Conservation (phyloP, 1,140 invertebrate species). For the Calephelis nemesis region DNA sequence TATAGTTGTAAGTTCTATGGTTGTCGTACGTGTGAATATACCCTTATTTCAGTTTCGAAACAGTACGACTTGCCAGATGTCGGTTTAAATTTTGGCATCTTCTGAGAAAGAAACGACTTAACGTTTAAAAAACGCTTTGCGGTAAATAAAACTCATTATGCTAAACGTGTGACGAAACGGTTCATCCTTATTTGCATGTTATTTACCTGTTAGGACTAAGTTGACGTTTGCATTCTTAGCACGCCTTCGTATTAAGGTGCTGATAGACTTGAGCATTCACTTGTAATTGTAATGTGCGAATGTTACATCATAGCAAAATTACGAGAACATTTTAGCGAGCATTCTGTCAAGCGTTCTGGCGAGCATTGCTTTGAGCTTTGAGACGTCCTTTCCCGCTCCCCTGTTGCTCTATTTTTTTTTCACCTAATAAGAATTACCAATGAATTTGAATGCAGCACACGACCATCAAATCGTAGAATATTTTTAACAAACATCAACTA, state of each 20-base stretch:
- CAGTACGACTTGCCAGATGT: conserved; percentile 26
- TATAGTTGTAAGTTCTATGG: no score
- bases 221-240: neutral
- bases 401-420: no score
- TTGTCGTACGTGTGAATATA: no score
- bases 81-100: conserved; percentile 25
- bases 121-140: conserved; percentile 11
- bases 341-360: no score
- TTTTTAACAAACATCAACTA: no score
- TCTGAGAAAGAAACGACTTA: conserved; percentile 24
- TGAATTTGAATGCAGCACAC: no score
- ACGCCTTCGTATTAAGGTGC: neutral
- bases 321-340: no score
- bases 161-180: conserved; percentile 20
- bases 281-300: neutral
- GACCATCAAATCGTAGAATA: no score
- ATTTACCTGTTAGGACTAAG: conserved; percentile 7
- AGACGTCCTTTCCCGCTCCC: no score
- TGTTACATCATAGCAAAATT: no score
- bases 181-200: conserved; percentile 21
- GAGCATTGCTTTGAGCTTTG: no score
- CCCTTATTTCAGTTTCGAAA: conserved; percentile 46
- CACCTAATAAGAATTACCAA: no score
- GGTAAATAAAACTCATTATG: conserved; percentile 19
- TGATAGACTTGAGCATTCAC: neutral